These are phyloP conservation scores for Tinea trinotella DNA, from an alignment of 2,888 invertebrate genomes.

Conservation along the genomic window DNA sequence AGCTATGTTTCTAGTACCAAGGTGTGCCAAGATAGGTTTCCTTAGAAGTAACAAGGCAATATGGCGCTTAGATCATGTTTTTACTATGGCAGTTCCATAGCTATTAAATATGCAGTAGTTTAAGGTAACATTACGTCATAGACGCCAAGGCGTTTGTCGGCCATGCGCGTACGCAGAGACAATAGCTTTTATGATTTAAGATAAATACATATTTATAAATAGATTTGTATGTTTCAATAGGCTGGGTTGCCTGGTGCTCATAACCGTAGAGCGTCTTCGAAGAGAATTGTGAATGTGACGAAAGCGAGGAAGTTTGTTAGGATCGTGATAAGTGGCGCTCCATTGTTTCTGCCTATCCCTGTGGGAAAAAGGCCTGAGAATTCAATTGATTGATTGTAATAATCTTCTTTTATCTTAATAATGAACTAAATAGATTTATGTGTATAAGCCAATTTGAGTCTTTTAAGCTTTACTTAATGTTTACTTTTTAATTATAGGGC, in stretches of 20 bases:
- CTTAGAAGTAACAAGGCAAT: conserved; percentile 1
- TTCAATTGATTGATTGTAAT: no score
- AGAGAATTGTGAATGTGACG: no score
- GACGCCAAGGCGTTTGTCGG: conserved; percentile 24
- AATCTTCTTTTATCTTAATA: background rate
- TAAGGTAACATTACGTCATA: conserved; percentile 47
- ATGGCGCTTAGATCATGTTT: conserved; percentile 6
- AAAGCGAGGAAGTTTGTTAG: no score
- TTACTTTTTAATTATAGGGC: background rate
- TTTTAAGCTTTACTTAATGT: background rate
- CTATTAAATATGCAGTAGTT: conserved; percentile 44
- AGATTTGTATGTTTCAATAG: no score
- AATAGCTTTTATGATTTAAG: conserved; percentile 8
- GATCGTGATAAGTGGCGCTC: no score
- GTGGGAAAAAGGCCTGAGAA: no score
- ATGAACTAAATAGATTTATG: background rate
- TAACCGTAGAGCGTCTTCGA: no score
- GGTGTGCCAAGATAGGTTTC: conserved; percentile 11
- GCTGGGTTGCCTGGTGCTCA: no score
- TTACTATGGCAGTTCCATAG: conserved; percentile 20
- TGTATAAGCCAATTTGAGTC: background rate
- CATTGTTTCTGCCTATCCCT: no score
- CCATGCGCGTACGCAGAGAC: conserved; percentile 15
- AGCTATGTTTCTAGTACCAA: conserved; percentile 6
- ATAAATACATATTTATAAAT: background rate